Percentiles rank a stretch among this genome's conserved stretches.
These are phyloP conservation scores for Lateolabrax maculatus DNA, from an alignment of 2,797 vertebrate genomes.

Conservation along the genomic window DNA sequence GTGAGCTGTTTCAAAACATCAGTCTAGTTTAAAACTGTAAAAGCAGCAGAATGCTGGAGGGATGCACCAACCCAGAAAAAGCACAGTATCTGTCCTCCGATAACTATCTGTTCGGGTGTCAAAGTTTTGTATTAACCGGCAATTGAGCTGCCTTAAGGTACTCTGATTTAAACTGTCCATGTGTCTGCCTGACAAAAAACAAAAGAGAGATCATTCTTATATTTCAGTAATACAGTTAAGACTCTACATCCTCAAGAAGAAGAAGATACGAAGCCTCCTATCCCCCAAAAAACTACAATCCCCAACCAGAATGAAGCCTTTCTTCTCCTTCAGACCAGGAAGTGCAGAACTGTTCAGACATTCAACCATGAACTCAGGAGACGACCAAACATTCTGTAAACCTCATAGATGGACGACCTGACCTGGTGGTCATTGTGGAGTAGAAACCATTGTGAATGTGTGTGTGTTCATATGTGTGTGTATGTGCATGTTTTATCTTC, in stretches of 20 bases:
- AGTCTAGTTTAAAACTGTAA: too few relatives aligned
- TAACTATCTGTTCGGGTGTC: background rate
- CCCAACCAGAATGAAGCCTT: background rate
- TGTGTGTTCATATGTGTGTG: too few relatives aligned
- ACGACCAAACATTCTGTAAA: too few relatives aligned
- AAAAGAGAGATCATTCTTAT: background rate
- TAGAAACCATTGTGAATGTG: too few relatives aligned
- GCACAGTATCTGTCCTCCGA: too few relatives aligned
- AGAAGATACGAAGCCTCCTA: background rate
- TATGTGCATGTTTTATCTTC: too few relatives aligned
- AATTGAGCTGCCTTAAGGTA: background rate
- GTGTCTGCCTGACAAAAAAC: background rate
- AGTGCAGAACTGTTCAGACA: background rate
- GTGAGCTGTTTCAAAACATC: too few relatives aligned
- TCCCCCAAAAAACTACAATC: background rate
- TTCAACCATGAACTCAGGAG: background rate
- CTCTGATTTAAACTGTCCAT: conserved; percentile 6
- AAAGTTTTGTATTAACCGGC: background rate
- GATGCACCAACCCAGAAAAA: too few relatives aligned
- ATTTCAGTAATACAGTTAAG: background rate
- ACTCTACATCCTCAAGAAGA: background rate
- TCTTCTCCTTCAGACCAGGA: background rate
- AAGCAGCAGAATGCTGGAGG: too few relatives aligned
- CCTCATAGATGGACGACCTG: too few relatives aligned
- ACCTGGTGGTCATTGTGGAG: too few relatives aligned